Conservation (phyloP, 2,113 vertebrate genomes). For the Tragulus kanchil region DNA sequence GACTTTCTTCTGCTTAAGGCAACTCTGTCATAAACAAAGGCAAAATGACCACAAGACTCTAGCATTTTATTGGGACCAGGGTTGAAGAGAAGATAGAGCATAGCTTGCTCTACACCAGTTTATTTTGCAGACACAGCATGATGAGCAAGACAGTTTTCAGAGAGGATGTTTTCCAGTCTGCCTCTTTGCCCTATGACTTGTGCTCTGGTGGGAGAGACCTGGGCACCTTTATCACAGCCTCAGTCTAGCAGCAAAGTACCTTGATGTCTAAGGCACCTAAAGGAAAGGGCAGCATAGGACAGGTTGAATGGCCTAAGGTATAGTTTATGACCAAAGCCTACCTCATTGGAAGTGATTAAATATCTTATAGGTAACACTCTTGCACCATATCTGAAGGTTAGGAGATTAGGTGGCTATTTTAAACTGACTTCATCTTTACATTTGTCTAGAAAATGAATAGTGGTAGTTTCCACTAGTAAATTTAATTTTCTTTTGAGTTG, state of each 20-base stretch:
- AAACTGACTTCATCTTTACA: not conserved
- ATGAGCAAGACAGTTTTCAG: not conserved
- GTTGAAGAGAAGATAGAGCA: not conserved
- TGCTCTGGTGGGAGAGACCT: not conserved
- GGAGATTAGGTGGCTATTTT: not conserved
- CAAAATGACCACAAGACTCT: not conserved
- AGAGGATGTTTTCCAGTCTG: not conserved
- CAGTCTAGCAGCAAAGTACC: not conserved
- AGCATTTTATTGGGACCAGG: not conserved
- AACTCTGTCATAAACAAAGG: not conserved
- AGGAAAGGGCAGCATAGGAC: not conserved
- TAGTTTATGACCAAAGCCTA: not conserved
- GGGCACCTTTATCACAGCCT: not conserved
- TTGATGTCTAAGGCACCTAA: not conserved
- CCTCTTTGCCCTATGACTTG: not conserved
- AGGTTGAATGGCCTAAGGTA: not conserved
- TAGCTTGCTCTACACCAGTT: not conserved
- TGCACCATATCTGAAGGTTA: not conserved
- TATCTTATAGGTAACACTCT: not conserved
- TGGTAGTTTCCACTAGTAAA: conserved; percentile 15
- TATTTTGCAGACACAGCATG: not conserved
- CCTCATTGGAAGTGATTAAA: not conserved
- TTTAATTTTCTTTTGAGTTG: conserved; percentile 52
- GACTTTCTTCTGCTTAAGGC: not conserved
- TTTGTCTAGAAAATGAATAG: not conserved